Evolutionary conservation across 1,140 invertebrate genomes (phyloP).

Genomic region (Macrotrachela quadricornifera): DNA sequence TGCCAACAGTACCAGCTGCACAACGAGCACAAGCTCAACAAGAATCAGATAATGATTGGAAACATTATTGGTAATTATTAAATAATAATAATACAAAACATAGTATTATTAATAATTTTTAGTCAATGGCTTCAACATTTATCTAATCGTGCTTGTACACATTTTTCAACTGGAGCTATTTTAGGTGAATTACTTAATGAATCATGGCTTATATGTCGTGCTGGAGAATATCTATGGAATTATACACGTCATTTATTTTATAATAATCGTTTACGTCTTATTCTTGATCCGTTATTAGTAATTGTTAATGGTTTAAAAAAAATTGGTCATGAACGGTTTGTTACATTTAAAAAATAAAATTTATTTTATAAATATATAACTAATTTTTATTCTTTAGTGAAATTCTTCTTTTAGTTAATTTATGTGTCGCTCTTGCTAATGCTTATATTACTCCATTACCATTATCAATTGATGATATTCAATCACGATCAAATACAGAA

Average conservation of each 20-base stretch:
- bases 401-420: constrained; percentile 22
- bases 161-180: constrained; percentile 20
- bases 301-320: constrained; percentile 23
- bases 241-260: constrained; percentile 26
- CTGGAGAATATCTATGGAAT: constrained; percentile 28
- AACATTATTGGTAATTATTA: constrained; percentile 21
- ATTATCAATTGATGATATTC: constrained; percentile 3
- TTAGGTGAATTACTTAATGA: constrained; percentile 24
- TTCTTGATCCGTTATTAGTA: constrained; percentile 17
- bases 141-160: constrained; percentile 15
- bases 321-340: constrained; percentile 25
- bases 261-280: constrained; percentile 18
- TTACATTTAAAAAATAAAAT: neutral
- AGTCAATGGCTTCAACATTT: constrained; percentile 22
- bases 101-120: constrained; percentile 9
- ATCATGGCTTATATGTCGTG: constrained; percentile 24
- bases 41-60: constrained; percentile 28
- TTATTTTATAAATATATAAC: neutral
- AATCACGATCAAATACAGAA: no score
- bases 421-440: constrained; percentile 22
- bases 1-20: constrained; percentile 1
- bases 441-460: constrained; percentile 24
- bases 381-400: constrained; percentile 15
- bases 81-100: neutral
- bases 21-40: neutral